Conservation (phyloP, 2,113 vertebrate genomes). For the Gallinago undulata region DNA sequence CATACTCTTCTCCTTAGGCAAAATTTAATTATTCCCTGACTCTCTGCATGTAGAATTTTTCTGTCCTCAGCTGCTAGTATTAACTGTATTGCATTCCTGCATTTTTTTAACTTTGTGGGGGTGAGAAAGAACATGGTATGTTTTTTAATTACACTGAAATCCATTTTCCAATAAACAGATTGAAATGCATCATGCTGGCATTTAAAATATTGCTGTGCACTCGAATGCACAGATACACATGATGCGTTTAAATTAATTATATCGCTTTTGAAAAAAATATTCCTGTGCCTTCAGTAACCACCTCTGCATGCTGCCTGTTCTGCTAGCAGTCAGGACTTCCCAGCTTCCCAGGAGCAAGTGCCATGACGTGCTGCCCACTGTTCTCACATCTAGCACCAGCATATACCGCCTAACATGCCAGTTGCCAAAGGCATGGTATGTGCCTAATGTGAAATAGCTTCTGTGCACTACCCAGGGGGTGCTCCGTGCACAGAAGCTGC, state of each 20-base stretch:
- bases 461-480: conserved; percentile 35
- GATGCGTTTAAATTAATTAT: conserved; percentile 40
- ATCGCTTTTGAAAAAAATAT: neutral
- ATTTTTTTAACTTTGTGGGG: neutral
- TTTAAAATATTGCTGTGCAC: neutral
- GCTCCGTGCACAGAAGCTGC: conserved; percentile 40
- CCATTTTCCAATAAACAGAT: neutral
- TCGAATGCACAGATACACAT: neutral
- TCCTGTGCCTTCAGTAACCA: conserved; percentile 15
- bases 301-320: conserved; percentile 35
- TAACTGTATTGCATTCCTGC: neutral
- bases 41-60: neutral
- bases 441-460: conserved; percentile 29
- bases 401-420: neutral
- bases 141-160: conserved; percentile 28
- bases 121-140: neutral
- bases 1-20: neutral
- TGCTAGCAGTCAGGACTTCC: conserved; percentile 20
- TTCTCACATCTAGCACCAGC: conserved; percentile 38
- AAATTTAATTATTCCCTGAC: neutral
- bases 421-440: conserved; percentile 39
- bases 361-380: conserved; percentile 22
- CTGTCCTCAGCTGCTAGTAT: neutral
- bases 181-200: conserved; percentile 16
- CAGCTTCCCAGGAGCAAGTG: conserved; percentile 17